phyloP scores from a whole-genome alignment of 2,113 vertebrate genomes.

The Perognathus longimembris region DNA sequence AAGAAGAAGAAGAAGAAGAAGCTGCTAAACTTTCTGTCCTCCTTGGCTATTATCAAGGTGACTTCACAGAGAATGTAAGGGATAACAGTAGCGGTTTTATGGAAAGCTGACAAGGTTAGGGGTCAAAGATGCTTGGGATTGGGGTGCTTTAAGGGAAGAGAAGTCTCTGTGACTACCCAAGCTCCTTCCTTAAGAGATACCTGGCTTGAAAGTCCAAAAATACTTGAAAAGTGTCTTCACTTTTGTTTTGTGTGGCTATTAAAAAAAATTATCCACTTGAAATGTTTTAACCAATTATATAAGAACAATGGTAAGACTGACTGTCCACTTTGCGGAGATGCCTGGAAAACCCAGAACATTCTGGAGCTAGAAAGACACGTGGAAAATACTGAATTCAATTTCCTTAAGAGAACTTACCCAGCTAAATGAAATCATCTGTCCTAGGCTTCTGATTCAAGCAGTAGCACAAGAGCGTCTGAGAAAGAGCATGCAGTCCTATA shows the following conservation, averaged over 20 bases:
- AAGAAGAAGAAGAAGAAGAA: no score
- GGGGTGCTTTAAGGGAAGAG: not conserved
- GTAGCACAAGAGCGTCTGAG: not conserved
- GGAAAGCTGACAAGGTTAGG: not conserved
- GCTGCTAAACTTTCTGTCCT: not conserved
- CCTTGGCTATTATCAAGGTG: not conserved
- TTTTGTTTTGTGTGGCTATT: not conserved
- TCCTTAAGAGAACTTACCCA: not conserved
- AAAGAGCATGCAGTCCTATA: accelerated
- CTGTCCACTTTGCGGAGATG: not conserved
- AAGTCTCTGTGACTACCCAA: not conserved
- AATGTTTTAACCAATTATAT: not conserved
- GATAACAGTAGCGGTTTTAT: not conserved
- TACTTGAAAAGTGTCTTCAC: not conserved
- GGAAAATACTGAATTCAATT: not conserved
- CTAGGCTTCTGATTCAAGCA: not conserved
- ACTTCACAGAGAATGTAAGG: not conserved
- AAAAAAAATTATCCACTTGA: not conserved
- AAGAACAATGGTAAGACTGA: not conserved
- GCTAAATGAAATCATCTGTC: not conserved
- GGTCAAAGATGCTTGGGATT: not conserved
- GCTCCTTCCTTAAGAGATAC: not conserved
- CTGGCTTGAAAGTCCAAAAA: not conserved
- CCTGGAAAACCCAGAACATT: not conserved
- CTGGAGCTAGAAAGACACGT: not conserved